Percentiles rank a stretch among this genome's conserved stretches.
Evolutionary conservation across 2,888 invertebrate species (phyloP).

Genomic region (Chrysina gloriosa): DNA sequence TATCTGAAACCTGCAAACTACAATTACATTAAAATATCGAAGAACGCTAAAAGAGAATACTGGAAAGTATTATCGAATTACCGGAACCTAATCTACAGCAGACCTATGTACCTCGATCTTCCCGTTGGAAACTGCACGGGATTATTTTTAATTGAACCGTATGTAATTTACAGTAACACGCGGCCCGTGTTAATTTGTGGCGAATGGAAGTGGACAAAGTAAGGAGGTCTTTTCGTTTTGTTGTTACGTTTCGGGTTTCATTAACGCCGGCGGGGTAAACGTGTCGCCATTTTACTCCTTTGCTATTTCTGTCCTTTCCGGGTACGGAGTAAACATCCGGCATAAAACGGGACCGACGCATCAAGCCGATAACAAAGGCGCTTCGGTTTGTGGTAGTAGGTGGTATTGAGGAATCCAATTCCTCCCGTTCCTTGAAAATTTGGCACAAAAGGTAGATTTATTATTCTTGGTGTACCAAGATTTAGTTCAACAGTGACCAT

Average conservation of each 20-base stretch:
- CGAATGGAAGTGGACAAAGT: conserved; percentile 4
- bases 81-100: background rate
- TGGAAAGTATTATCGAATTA: conserved; percentile 2
- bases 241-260: background rate
- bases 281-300: background rate
- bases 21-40: background rate
- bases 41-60: background rate
- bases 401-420: too few species aligned
- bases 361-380: background rate
- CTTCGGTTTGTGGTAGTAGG: background rate
- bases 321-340: background rate
- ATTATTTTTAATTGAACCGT: conserved; percentile 21
- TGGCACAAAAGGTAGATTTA: too few species aligned
- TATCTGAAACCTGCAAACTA: background rate
- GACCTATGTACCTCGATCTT: background rate
- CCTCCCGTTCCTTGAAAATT: too few species aligned
- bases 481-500: too few species aligned
- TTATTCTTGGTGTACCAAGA: too few species aligned
- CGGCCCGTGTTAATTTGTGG: conserved; percentile 22
- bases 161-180: conserved; percentile 18
- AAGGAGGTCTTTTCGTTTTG: conserved; percentile 2
- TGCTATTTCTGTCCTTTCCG: background rate
- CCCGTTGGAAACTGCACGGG: background rate
- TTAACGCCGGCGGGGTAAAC: background rate
- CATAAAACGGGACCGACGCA: background rate